Base-by-base conservation (phyloP, 2,113 vertebrate genomes). In the Xyrauchen texanus region DNA sequence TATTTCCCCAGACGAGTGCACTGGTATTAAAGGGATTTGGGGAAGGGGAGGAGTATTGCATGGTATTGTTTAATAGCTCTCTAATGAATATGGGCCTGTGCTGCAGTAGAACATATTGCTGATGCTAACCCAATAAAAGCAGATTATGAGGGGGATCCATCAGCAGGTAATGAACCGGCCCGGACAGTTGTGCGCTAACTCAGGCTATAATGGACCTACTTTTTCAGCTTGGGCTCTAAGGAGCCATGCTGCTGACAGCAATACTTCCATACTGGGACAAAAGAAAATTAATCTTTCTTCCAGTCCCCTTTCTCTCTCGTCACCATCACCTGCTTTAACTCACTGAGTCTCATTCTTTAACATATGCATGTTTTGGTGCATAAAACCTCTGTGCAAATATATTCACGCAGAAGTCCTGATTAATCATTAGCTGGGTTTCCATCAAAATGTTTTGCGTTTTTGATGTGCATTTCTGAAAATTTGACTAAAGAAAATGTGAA, bases 161-260 rank as follows among this genome's bases (percentile, higher is more conserved):
- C 16, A 77, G 84, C 60, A 85, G 34, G 82, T 79, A 77, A 85
- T 16, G 83, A 63, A 82, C 66, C 84, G 84, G 53, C 85, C 91
- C 86, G 86, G 72, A 87, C 81, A 79, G 79, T 76, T 80, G 3
- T 4, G 12, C 88, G 87, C 85, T 77, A 66, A 84, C 68, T 60
- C 84, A 65, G 64, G 78, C 55, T 87, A 0, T 88, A 87, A 87
- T 75, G 83, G 78, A 62, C 86, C 76, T 66, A 81, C 88, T 87
- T 87, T 58, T 83, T 89, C 77, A 47, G 67, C 61, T 42, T 57
- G n/a, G 58, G 62, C 81, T 78, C 75, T 44, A 58, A 65, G 68
- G 84, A 82, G 15, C 44, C 44, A 2, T 63, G 84, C 46, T 78
- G 70, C 52, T 78, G 78, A 78, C 75, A 68, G 70, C 4, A 12